Percentiles rank a stretch among this genome's conserved stretches.
phyloP scores from a whole-genome alignment of 2,888 invertebrate genomes.

The Gymnosoma rotundatum region DNA sequence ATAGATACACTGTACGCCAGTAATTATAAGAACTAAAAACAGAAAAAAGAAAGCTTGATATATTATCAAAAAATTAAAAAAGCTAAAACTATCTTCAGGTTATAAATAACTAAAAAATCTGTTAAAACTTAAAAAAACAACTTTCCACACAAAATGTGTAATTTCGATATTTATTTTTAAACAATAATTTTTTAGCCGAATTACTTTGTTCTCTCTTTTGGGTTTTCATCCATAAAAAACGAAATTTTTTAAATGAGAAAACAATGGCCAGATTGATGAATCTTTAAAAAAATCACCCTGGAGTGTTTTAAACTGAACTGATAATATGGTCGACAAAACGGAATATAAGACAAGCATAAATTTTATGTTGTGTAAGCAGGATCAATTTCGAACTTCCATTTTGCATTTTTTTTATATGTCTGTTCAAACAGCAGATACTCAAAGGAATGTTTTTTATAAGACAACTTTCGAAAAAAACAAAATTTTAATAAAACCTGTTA shows the following conservation, averaged over 20 bases:
- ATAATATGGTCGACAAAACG: conserved; percentile 57
- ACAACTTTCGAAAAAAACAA: not conserved
- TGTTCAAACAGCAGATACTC: not conserved
- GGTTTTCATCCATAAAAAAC: conserved; percentile 26
- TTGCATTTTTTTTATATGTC: not conserved
- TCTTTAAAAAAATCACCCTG: conserved; percentile 35
- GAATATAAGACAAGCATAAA: conserved; percentile 47
- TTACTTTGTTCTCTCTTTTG: not conserved
- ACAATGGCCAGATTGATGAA: conserved; percentile 43
- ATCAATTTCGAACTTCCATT: conserved; percentile 52
- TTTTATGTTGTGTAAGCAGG: conserved; percentile 47
- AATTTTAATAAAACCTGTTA: not conserved
- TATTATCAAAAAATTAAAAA: not conserved
- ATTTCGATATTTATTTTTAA: conserved; percentile 68
- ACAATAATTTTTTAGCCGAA: conserved; percentile 65
- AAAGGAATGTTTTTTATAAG: not conserved
- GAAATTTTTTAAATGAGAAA: conserved; percentile 15
- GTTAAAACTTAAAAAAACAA: not conserved
- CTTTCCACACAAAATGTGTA: not conserved
- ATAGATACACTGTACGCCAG: not conserved
- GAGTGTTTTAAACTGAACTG: conserved; percentile 68
- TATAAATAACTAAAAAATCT: conserved; percentile 10
- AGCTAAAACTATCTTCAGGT: not conserved
- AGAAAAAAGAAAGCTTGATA: conserved; percentile 5
- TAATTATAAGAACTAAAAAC: conserved; percentile 18